Conservation (phyloP, 1,140 invertebrate species). For the Belonocnema kinseyi region DNA sequence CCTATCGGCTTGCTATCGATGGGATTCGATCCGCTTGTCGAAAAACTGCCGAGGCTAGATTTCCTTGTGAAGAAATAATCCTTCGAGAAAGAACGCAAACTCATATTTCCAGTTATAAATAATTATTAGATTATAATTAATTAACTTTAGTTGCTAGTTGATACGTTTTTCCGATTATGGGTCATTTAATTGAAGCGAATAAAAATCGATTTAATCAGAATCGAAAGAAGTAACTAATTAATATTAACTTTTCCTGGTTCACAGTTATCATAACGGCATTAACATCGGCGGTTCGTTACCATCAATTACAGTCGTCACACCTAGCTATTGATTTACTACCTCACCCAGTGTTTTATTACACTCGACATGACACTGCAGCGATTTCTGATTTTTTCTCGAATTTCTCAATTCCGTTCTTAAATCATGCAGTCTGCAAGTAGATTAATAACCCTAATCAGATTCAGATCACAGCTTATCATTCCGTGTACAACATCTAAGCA, state of each 20-base stretch:
- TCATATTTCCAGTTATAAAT: not conserved
- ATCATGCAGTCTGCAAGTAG: not conserved
- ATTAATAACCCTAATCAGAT: constrained; percentile 2
- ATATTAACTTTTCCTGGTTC: constrained; percentile 12
- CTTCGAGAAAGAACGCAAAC: not conserved
- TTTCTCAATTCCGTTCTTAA: constrained; percentile 9
- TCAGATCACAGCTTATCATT: constrained; percentile 1
- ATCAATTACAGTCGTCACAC: constrained; percentile 29
- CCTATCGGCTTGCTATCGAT: constrained; percentile 8
- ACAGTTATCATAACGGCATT: constrained; percentile 30
- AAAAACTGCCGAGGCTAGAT: constrained; percentile 9
- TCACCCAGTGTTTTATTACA: constrained; percentile 29
- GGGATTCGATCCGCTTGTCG: constrained; percentile 10
- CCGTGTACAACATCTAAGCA: not conserved
- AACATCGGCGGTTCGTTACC: constrained; percentile 20
- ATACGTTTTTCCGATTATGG: too few relatives aligned
- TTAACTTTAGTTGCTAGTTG: too few relatives aligned
- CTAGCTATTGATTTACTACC: constrained; percentile 24
- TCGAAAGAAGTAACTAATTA: constrained; percentile 1
- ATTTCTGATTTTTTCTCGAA: constrained; percentile 5
- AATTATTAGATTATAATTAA: too few relatives aligned
- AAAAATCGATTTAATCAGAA: constrained; percentile 2
- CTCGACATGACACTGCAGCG: constrained; percentile 1
- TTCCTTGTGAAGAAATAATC: not conserved
- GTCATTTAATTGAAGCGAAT: not conserved